These are phyloP conservation scores for Chaenocephalus aceratus DNA, from an alignment of 2,113 vertebrate genomes.

Conservation along the genomic window DNA sequence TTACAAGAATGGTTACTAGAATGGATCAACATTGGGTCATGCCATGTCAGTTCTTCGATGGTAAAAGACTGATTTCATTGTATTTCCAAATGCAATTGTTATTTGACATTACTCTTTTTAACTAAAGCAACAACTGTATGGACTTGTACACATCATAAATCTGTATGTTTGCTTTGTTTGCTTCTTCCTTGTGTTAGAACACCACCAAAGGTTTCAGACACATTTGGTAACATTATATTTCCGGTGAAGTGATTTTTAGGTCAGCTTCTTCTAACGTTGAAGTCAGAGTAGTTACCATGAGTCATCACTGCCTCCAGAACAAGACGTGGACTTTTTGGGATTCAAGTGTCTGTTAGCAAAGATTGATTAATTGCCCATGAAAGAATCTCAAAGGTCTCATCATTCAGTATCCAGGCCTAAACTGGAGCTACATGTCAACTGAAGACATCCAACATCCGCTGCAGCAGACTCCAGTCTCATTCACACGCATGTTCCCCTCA, in stretches of 20 bases:
- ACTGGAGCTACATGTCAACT: conserved; percentile 4
- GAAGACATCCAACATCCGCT: conserved; percentile 38
- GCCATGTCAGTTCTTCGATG: neutral
- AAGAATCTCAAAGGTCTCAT: conserved; percentile 10
- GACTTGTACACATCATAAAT: conserved; percentile 4
- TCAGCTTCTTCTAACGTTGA: conserved; percentile 20
- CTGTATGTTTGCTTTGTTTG: neutral
- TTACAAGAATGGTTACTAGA: neutral
- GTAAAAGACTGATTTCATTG: conserved; percentile 1
- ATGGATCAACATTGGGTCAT: neutral
- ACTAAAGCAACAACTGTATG: neutral
- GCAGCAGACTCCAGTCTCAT: conserved; percentile 49
- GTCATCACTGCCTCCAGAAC: neutral
- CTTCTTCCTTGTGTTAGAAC: neutral
- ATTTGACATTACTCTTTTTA: neutral
- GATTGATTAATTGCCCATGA: neutral
- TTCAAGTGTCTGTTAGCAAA: neutral
- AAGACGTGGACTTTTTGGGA: neutral
- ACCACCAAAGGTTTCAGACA: conserved; percentile 21
- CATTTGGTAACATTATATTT: conserved; percentile 25
- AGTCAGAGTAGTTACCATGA: conserved; percentile 8
- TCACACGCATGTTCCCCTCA: conserved; percentile 57
- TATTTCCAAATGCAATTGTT: neutral
- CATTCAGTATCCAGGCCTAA: conserved; percentile 11
- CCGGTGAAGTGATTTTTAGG: conserved; percentile 20